These are phyloP conservation scores for Andrena fulva DNA, from an alignment of 2,888 invertebrate genomes.

Conservation along the genomic window DNA sequence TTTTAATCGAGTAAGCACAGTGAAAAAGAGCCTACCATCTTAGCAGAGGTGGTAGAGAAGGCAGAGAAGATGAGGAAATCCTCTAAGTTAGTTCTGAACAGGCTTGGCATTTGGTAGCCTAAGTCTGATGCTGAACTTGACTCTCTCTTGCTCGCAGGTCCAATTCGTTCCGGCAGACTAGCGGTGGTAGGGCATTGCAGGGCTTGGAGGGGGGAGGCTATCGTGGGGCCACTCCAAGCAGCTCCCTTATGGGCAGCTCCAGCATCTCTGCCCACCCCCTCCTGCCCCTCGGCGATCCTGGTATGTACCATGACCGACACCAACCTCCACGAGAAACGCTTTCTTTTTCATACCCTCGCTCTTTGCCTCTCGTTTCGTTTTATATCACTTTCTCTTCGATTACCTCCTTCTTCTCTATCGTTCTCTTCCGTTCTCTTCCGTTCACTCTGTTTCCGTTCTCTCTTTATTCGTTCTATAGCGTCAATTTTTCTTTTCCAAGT, in stretches of 20 bases:
- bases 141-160: conserved; percentile 90
- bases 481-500: conserved; percentile 50
- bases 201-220: conserved; percentile 90
- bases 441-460: conserved; percentile 3
- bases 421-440: conserved; percentile 4
- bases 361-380: conserved; percentile 11
- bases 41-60: conserved; percentile 26
- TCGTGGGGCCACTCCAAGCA: conserved; percentile 86
- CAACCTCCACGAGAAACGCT: conserved; percentile 77
- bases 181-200: conserved; percentile 85
- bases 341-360: conserved; percentile 56
- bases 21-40: neutral
- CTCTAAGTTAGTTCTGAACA: conserved; percentile 72
- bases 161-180: conserved; percentile 95
- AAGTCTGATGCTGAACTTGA: conserved; percentile 85
- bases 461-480: conserved; percentile 44
- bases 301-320: conserved; percentile 85
- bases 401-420: conserved; percentile 9
- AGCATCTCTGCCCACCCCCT: conserved; percentile 97
- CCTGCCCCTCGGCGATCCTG: conserved; percentile 92
- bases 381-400: neutral
- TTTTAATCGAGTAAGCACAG: neutral
- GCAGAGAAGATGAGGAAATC: conserved; percentile 46
- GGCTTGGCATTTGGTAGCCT: conserved; percentile 81
- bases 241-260: conserved; percentile 91